Base-by-base conservation (phyloP, 2,888 invertebrate species). In the Amitus sp. region DNA sequence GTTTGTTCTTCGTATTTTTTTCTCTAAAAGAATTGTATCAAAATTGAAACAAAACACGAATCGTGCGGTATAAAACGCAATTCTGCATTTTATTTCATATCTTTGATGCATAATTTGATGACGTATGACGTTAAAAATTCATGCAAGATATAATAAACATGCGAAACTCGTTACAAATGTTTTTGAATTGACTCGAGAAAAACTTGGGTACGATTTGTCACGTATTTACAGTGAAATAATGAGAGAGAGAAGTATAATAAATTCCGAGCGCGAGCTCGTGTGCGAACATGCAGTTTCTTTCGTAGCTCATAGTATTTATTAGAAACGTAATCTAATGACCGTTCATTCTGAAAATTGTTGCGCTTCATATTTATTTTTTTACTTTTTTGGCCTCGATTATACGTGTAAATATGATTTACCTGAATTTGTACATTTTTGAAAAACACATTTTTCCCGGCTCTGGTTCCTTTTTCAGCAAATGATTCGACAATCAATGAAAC, bases 281-380 rank as follows among this genome's bases (percentile, higher is more conserved):
- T 65, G 72, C 64, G 72, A 68, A 73, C 69, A 69, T 57, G 64
- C 65, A 19, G 50, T 23, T 20, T 23, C 13, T 46, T 51, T 63
- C 23, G 28, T 47, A 27, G 17, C 34, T 12, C 10, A 17, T 52
- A 63, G 49, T 63, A 63, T 63, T 63, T 63, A 59, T 59, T 63
- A 43, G 45, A 56, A 18, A 42, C 20, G 47, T 54, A 51, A 15
- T 30, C 37, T 60, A 59, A 46, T 53, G 49, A 40, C 33, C 47
- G 18, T 12, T 33, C 33, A 13, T 45, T 2, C 28, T 30, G 17
- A 46, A 15, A 28, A 47, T 53, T 60, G 43, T 57, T 59, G 60
- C 57, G 46, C 64, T 64, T 56, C 60, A 53, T 64, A 64, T 64
- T 64, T 64, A 64, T 42, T 42, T 10, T 64, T 64, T 64, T 58